Evolutionary conservation across 1,140 invertebrate species (phyloP).

Genomic region (Drosophila nigromelanica): DNA sequence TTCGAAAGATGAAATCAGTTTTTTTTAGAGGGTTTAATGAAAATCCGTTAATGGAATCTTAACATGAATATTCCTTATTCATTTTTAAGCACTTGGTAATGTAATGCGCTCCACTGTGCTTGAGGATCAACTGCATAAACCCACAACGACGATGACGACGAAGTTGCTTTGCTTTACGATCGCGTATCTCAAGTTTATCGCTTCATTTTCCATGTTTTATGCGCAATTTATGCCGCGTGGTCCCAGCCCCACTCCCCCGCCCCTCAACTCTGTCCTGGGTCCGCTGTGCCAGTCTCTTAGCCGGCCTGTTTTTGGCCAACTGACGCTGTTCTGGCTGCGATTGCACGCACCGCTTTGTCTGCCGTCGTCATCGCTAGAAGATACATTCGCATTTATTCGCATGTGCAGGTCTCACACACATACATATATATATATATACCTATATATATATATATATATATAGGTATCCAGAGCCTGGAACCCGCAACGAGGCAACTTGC

Average conservation of each 20-base stretch:
- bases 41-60: no score
- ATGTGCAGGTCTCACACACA: conserved; percentile 27
- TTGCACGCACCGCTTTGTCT: conserved; percentile 79
- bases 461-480: conserved; percentile 27
- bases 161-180: conserved; percentile 78
- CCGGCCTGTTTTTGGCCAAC: conserved; percentile 38
- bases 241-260: conserved; percentile 23
- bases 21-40: no score
- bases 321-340: conserved; percentile 73
- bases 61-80: no score
- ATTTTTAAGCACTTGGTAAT: neutral
- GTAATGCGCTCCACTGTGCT: conserved; percentile 10
- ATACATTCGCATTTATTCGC: conserved; percentile 36
- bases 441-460: no score
- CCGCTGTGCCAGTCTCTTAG: neutral
- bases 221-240: conserved; percentile 77
- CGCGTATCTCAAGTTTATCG: conserved; percentile 82
- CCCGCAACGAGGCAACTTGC: conserved; percentile 25
- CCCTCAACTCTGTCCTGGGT: no score
- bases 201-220: conserved; percentile 83
- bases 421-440: neutral
- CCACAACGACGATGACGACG: conserved; percentile 49
- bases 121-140: conserved; percentile 15
- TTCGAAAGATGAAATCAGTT: no score
- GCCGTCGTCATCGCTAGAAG: conserved; percentile 54